A percentile compares a stretch with the other conserved stretches of the same genome.
Conservation (phyloP, 1,140 invertebrate species). For the Hycleus cichorii region DNA sequence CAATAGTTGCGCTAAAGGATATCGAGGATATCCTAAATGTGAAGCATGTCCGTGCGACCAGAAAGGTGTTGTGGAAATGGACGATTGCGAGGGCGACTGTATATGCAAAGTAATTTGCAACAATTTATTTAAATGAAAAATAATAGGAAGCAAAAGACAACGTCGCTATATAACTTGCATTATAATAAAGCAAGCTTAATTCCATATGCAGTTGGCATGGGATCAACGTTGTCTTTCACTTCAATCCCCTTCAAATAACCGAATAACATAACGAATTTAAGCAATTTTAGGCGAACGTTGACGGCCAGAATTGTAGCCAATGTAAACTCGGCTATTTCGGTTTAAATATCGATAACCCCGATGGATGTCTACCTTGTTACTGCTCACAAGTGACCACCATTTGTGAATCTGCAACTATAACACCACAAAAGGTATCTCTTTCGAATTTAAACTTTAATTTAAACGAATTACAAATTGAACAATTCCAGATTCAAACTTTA, state of each 20-base stretch:
- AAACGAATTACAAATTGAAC: not conserved
- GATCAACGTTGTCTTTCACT: not conserved
- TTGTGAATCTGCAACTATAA: slow-evolving; percentile 59
- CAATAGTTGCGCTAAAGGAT: slow-evolving; percentile 76
- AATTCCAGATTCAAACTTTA: slow-evolving; percentile 48
- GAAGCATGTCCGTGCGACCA: slow-evolving; percentile 74
- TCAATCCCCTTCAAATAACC: not conserved
- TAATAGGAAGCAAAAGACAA: not conserved
- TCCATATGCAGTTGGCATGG: no score
- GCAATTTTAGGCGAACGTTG: slow-evolving; percentile 56
- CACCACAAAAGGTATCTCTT: slow-evolving; percentile 46
- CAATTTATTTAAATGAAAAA: not conserved
- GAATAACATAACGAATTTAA: not conserved
- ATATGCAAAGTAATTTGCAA: slow-evolving; percentile 63
- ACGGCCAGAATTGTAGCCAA: slow-evolving; percentile 68
- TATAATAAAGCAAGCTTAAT: no score
- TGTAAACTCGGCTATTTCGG: slow-evolving; percentile 84
- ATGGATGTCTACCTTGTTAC: slow-evolving; percentile 84
- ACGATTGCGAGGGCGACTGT: slow-evolving; percentile 74
- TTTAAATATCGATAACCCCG: slow-evolving; percentile 61
- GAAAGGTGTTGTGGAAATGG: slow-evolving; percentile 57
- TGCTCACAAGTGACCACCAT: slow-evolving; percentile 78
- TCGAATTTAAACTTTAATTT: slow-evolving; percentile 4
- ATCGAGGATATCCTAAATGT: slow-evolving; percentile 71
- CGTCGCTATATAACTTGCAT: not conserved